Evolutionary conservation across 35 echinoderm and acorn worm species (phyloP).

Genomic region (Apostichopus parvimensis): DNA sequence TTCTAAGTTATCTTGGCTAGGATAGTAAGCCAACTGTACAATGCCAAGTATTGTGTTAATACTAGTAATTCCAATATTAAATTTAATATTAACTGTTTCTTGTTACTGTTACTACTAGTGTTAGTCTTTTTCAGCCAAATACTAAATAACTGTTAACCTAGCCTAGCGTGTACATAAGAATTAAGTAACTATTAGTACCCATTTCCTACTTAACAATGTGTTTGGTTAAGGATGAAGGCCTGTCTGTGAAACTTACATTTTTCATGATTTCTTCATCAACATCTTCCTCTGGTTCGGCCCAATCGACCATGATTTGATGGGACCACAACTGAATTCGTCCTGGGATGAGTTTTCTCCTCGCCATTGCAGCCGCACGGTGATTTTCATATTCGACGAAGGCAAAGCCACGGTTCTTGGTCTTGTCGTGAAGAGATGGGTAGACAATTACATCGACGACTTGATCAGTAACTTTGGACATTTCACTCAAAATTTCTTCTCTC

Average conservation of each 20-base stretch:
- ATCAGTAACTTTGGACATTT: slow-evolving; percentile 96
- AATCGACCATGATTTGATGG: slow-evolving; percentile 99
- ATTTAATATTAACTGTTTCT: no score
- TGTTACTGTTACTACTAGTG: no score
- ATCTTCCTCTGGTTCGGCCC: slow-evolving; percentile 98
- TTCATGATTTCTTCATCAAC: slow-evolving; percentile 99
- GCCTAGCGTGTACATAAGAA: no score
- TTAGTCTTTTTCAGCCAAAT: no score
- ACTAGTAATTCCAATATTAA: no score
- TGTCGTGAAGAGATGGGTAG: slow-evolving; percentile 90
- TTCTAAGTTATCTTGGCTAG: no score
- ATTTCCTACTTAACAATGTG: no score
- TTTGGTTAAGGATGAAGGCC: no score
- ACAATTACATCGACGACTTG: slow-evolving; percentile 93
- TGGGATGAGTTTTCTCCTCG: slow-evolving; percentile 90
- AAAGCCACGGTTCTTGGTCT: slow-evolving; percentile 94
- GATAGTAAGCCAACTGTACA: no score
- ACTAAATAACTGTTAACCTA: no score
- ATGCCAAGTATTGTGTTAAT: no score
- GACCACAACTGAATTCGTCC: slow-evolving; percentile 97
- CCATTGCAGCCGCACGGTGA: slow-evolving; percentile 96
- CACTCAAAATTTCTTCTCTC: slow-evolving; percentile 81
- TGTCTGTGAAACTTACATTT: slow-evolving; percentile 63
- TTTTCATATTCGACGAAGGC: slow-evolving; percentile 99
- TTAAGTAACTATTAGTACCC: no score